Base-by-base conservation (phyloP, 1,140 invertebrate species). In the Drosophila lini region DNA sequence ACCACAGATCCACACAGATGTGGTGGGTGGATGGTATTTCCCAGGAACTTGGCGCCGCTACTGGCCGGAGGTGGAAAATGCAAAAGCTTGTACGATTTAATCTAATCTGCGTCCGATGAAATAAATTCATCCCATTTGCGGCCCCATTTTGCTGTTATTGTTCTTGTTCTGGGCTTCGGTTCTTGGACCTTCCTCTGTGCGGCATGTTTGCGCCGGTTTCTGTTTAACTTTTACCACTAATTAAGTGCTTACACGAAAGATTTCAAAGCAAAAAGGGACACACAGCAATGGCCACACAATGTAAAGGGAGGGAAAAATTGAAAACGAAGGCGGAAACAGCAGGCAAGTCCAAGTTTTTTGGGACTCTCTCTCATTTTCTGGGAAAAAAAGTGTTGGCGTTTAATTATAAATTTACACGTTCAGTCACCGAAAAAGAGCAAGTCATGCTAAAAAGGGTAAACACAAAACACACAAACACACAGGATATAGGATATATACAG, bases 181-280 rank as follows among this genome's bases (percentile, higher is more conserved):
- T 65, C 56, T 79, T 60, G 52, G 25, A 22, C 40, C 32, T 38
- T 38, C 42, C 45, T 68, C 36, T 32, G 48, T 70, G 62, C 15
- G 71, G 59, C 31, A 28, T 61, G 62, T 77, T 83, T 61, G 67
- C 78, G 69, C 63, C 55, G 75, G 70, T 58, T 77, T 78, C 76
- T 86, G 77, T 80, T 88, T 88, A 86, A 86, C 83, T 86, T 88
- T 86, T 88, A 82, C 83, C 83, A 86, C 83, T 86, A 86, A 86
- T 86, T 86, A 86, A 86, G 83, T 86, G 83, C 83, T 88, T 86
- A 88, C 83, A 88, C 79, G 80, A 82, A 76, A 80, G 83, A 86
- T 88, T 86, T 86, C 76, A 77, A 76, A 67, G 76, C 83, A 88
- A 68, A 88, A 86, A 80, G 71, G 83, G 76, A 74, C 58, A 74